These are phyloP conservation scores for Ctenosaura bakeri DNA, from an alignment of 2,797 vertebrate genomes.

Conservation along the genomic window DNA sequence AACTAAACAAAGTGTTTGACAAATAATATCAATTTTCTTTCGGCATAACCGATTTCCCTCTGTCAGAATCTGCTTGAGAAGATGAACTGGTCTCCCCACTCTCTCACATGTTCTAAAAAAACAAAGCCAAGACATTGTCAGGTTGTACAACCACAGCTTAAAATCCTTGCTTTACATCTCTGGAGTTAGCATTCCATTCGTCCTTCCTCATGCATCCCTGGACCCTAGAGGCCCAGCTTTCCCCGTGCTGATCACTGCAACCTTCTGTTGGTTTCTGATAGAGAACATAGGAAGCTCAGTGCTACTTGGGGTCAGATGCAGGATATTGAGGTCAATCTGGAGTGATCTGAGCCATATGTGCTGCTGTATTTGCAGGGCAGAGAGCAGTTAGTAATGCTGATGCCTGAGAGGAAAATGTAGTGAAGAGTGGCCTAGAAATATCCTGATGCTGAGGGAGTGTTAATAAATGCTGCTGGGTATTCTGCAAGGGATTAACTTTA, in stretches of 20 bases:
- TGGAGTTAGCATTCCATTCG: background rate
- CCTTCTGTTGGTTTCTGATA: background rate
- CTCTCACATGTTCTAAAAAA: background rate
- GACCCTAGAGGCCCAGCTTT: slow-evolving; percentile 8
- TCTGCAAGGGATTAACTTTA: slow-evolving; percentile 44
- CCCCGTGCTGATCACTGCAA: background rate
- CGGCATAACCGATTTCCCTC: background rate
- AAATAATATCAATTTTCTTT: slow-evolving; percentile 15
- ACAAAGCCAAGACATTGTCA: slow-evolving; percentile 13
- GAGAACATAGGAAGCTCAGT: background rate
- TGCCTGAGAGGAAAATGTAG: background rate
- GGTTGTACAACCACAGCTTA: slow-evolving; percentile 18
- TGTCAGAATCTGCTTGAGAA: background rate
- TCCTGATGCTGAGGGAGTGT: background rate
- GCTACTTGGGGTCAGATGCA: slow-evolving; percentile 26
- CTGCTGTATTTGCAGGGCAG: background rate
- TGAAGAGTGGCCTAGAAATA: slow-evolving; percentile 31
- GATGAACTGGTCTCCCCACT: background rate
- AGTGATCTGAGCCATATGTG: slow-evolving; percentile 16
- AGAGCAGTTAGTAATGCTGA: slow-evolving; percentile 25
- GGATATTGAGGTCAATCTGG: slow-evolving; percentile 34
- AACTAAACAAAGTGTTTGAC: slow-evolving; percentile 35
- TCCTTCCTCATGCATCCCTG: background rate
- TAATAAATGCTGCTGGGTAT: slow-evolving; percentile 40
- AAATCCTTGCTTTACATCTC: slow-evolving; percentile 21